Percentiles rank a stretch among this genome's conserved stretches.
Conservation (phyloP, 2,797 vertebrate species). For the Spea hammondii region DNA sequence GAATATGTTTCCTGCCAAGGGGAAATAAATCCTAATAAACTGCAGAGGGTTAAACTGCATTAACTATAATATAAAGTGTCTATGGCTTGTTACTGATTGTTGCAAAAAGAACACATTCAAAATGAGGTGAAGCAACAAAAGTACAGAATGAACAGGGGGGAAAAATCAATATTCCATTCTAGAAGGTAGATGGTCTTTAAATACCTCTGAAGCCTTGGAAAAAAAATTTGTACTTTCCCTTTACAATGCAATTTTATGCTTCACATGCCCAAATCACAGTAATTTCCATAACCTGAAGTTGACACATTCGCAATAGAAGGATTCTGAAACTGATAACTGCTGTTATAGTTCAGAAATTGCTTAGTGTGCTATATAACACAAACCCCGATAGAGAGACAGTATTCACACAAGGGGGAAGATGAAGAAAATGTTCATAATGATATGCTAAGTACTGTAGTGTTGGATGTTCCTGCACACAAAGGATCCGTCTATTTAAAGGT, state of each 20-base stretch:
- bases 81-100: too few relatives aligned
- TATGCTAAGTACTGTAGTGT: slow-evolving; percentile 3
- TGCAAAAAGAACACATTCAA: too few relatives aligned
- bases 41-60: too few relatives aligned
- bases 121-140: too few relatives aligned
- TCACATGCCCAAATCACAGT: slow-evolving; percentile 18
- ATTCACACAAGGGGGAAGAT: neutral
- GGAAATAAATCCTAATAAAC: too few relatives aligned
- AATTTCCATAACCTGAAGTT: slow-evolving; percentile 32
- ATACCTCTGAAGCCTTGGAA: slow-evolving; percentile 14
- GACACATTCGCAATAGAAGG: slow-evolving; percentile 6
- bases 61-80: too few relatives aligned
- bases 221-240: slow-evolving; percentile 22
- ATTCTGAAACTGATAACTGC: slow-evolving; percentile 12
- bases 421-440: slow-evolving; percentile 12
- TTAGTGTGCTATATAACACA: neutral
- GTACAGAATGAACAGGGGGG: too few relatives aligned
- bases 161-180: slow-evolving; percentile 38
- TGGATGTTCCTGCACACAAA: neutral
- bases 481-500: slow-evolving; percentile 3
- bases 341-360: neutral
- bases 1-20: too few relatives aligned
- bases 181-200: neutral
- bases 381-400: neutral
- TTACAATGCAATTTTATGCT: slow-evolving; percentile 36